Conservation (phyloP, 2,113 vertebrate species). For the Microcebus griseorufus region DNA sequence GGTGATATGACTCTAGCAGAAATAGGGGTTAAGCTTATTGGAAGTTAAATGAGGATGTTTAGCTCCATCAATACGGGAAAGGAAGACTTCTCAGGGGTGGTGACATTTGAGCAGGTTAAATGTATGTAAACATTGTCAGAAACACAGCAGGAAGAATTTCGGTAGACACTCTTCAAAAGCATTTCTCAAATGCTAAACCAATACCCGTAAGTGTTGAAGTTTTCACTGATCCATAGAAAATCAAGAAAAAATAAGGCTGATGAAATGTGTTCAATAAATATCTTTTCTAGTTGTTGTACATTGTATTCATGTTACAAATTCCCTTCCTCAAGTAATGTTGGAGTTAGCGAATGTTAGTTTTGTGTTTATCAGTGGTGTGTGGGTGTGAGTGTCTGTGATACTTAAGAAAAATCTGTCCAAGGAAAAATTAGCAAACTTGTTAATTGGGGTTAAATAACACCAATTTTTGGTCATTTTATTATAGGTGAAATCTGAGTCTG, state of each 20-base stretch:
- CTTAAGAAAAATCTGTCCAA: not conserved
- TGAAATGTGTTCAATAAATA: not conserved
- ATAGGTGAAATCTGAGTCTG: not conserved
- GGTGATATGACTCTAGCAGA: not conserved
- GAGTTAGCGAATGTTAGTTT: not conserved
- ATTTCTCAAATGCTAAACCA: not conserved
- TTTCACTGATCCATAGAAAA: not conserved
- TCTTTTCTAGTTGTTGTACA: not conserved
- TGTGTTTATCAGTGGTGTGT: not conserved
- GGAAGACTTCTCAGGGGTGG: not conserved
- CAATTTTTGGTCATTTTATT: not conserved
- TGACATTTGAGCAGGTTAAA: not conserved
- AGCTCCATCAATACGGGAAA: not conserved
- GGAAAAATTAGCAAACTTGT: not conserved
- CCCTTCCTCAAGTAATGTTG: not conserved
- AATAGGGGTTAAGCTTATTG: not conserved
- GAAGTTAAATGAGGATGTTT: not conserved
- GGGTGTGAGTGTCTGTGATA: not conserved
- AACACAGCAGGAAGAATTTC: not conserved
- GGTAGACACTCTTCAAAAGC: not conserved
- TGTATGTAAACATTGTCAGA: not conserved
- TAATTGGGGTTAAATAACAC: not conserved
- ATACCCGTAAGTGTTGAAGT: not conserved
- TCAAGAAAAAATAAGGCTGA: not conserved
- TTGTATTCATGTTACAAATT: not conserved